Base-by-base conservation (phyloP, 2,888 invertebrate genomes). In the Morinoia aosen region DNA sequence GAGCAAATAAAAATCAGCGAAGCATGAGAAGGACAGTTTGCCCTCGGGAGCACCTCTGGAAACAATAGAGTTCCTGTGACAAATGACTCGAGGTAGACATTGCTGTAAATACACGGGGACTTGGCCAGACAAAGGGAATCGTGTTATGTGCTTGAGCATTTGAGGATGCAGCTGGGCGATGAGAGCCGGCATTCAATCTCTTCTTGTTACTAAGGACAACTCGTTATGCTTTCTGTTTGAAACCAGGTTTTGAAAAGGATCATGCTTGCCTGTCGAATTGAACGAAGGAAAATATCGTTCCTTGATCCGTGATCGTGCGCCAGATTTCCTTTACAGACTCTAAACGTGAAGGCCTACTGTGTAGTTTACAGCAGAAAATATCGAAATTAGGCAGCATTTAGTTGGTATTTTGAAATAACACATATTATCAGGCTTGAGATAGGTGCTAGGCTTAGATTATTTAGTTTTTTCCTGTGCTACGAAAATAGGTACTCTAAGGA, bases 1-100 rank as follows among this genome's bases (percentile, higher is more conserved):
- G 93, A 93, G 93, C 57, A 93, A 93, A 93, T 93, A 93, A 93
- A 93, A 93, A 93, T 93, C 93, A 93, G 93, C 93, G 93, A 57
- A 93, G 93, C 93, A 93, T 93, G 93, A 93, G 93, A 57, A 93
- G 93, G 93, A 93, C 93, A 93, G 93, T 93, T 93, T 56, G 93
- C 93, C 93, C 93, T 48, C 93, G 57, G 93, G 93, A 90, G 48
- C 93, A 93, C 93, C 93, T 93, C 93, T 93, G 93, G 93, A 93
- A 93, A 93, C 93, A 93, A 93, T 93, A 93, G 93, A 57, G 57
- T 93, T 57, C 93, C 93, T 93, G 93, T 57, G 93, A 93, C 93
- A 93, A 93, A 93, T 93, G 93, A 93, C 57, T 93, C 93, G 93
- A 93, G 93, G 93, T 93, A 93, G 93, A 93, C 93, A 93, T 57